Base-by-base conservation (phyloP, 2,113 vertebrate genomes). In the Echinops telfairi region DNA sequence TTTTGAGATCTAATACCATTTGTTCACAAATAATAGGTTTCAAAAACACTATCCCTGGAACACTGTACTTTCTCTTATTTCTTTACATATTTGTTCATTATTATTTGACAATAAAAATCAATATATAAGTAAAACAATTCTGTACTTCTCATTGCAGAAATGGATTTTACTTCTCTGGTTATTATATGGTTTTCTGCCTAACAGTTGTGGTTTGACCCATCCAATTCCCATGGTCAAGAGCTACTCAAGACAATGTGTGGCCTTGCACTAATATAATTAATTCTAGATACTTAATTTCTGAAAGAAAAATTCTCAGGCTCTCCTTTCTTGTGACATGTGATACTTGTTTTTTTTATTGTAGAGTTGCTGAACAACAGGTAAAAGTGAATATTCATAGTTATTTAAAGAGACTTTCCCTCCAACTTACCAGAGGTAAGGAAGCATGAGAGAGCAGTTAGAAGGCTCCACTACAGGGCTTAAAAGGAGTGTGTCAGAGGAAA, bases 1-100 rank as follows among this genome's bases (percentile, higher is more conserved):
- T 89, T 58, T 4, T 71, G 19, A 38, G 60, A 83, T 83, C n/a
- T 88, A 91, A 80, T 36, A 31, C n/a, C n/a, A n/a, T n/a, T n/a
- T n/a, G n/a, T n/a, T n/a, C n/a, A n/a, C 22, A 47, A 84, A 66
- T n/a, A 78, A 33, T 6, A n/a, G n/a, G n/a, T 71, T 89, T 80
- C 58, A 64, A 38, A 58, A 89, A 80, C 77, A 9, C 22, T 57
- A 3, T 71, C 36, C 58, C 36, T 71, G 66, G 47, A 60, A 64
- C 33, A 22, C 1, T 40, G 31, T 80, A 4, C 62, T 91, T 81
- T 75, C 71, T 86, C n/a, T 29, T 57, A 0, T 80, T 93, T 89
- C 38, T 90, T 83, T 68, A 19, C 38, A 64, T 79, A 47, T 19
- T 33, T 91, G 23, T 78, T 90, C 3, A 4, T 82, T 81, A 58